A percentile compares a stretch with the other conserved stretches of the same genome.
phyloP scores from a whole-genome alignment of 37 sponge, comb jelly and placozoan species.

The Dysidea cf. avara region DNA sequence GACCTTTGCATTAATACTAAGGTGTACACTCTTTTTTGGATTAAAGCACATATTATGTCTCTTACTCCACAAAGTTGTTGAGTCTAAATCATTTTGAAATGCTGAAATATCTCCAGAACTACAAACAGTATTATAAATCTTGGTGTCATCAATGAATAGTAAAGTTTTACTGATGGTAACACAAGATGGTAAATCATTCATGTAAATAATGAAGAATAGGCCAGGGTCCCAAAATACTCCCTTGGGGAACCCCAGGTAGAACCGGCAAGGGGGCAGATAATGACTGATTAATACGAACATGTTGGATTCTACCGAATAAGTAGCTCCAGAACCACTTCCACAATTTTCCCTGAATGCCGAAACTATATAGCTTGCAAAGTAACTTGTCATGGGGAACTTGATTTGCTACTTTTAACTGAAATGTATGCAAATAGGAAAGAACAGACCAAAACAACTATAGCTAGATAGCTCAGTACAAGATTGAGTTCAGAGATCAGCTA shows the following conservation, averaged over 20 bases:
- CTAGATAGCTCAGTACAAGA: too few species aligned
- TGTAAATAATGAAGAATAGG: slow-evolving; percentile 31
- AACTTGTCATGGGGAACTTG: slow-evolving; percentile 12
- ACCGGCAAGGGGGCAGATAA: background rate
- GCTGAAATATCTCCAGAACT: too few species aligned
- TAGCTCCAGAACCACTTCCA: slow-evolving; percentile 27
- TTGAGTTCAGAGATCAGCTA: too few species aligned
- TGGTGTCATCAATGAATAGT: slow-evolving; percentile 41
- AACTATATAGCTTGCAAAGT: slow-evolving; percentile 10
- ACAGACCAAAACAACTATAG: too few species aligned
- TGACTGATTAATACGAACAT: slow-evolving; percentile 2
- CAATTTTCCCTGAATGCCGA: slow-evolving; percentile 4
- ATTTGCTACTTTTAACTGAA: too few species aligned
- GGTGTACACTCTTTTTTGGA: too few species aligned
- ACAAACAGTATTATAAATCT: background rate
- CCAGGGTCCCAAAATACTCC: slow-evolving; percentile 38
- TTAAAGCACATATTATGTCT: too few species aligned
- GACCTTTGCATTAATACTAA: too few species aligned
- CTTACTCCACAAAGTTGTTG: too few species aligned
- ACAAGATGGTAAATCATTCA: slow-evolving; percentile 23
- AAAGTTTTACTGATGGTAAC: background rate
- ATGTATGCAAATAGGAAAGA: too few species aligned
- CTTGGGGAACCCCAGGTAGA: slow-evolving; percentile 36
- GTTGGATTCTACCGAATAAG: slow-evolving; percentile 14
- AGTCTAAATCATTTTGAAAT: too few species aligned